Evolutionary conservation across 2,113 vertebrate species (phyloP).

Genomic region (Casuarius casuarius): DNA sequence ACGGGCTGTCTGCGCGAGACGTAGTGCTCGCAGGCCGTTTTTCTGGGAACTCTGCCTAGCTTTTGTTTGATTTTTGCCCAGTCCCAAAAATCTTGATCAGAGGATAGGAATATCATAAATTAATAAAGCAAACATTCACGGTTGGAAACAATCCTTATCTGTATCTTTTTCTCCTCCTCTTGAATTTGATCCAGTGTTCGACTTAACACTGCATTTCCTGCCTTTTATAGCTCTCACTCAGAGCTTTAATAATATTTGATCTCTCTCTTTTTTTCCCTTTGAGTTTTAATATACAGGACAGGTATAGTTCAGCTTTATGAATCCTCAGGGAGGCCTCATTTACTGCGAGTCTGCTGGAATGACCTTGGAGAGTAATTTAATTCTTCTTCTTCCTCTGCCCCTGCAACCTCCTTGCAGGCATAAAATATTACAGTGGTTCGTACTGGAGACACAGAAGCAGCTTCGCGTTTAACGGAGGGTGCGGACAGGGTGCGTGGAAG

Average conservation of each 20-base stretch:
- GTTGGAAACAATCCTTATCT: constrained; percentile 19
- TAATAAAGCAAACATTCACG: background rate
- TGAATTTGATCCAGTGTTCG: constrained; percentile 1
- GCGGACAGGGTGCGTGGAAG: background rate
- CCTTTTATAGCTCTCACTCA: constrained; percentile 3
- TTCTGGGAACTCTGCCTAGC: constrained; percentile 1
- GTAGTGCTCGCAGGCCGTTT: background rate
- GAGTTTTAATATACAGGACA: background rate
- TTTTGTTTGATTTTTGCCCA: background rate
- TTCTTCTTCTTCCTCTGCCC: background rate
- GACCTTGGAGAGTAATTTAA: constrained; percentile 52
- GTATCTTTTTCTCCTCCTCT: background rate
- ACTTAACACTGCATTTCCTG: constrained; percentile 24
- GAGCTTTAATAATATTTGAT: constrained; percentile 42
- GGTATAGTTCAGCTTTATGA: constrained; percentile 22
- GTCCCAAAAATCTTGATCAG: background rate
- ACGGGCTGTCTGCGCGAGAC: background rate
- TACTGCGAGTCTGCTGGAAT: background rate
- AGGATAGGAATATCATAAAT: background rate
- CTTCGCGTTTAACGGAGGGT: background rate
- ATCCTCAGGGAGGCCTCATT: constrained; percentile 32
- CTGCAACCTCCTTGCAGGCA: background rate
- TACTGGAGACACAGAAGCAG: background rate
- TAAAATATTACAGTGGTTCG: background rate
- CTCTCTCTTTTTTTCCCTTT: background rate